phyloP scores from a whole-genome alignment of 2,797 vertebrate species.

The Arvicola amphibius region DNA sequence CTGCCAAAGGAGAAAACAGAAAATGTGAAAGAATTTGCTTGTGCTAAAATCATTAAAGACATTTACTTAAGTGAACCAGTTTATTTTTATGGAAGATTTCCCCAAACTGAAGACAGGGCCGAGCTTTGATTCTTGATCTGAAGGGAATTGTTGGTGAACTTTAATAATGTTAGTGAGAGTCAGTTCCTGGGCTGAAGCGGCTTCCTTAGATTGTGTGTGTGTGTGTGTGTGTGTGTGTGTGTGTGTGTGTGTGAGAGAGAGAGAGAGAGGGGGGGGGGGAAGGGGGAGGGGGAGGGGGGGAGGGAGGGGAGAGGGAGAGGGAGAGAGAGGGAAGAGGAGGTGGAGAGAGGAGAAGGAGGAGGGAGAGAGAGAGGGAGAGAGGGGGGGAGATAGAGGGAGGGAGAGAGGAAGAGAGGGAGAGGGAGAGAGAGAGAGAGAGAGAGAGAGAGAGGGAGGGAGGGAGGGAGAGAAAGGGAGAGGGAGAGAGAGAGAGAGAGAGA shows the following conservation, averaged over 20 bases:
- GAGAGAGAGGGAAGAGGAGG: background rate
- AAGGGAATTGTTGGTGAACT: background rate
- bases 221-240: background rate
- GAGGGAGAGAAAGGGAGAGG: too few relatives aligned
- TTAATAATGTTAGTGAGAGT: background rate
- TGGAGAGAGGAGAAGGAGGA: too few relatives aligned
- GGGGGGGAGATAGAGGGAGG: too few relatives aligned
- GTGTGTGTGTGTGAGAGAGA: background rate
- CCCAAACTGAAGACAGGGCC: background rate
- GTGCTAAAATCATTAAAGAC: background rate
- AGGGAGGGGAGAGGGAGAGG: too few relatives aligned
- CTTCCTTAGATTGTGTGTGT: background rate
- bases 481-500: background rate
- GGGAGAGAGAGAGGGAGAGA: background rate
- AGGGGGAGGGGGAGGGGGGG: too few relatives aligned
- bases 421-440: background rate
- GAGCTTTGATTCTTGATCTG: background rate
- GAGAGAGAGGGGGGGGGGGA: background rate
- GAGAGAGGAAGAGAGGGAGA: too few relatives aligned
- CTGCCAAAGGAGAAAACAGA: background rate
- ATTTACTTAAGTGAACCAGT: background rate
- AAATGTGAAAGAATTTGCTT: background rate
- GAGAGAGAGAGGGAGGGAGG: background rate
- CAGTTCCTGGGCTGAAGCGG: background rate
- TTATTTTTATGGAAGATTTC: background rate